Evolutionary conservation across 2,797 vertebrate genomes (phyloP).

Genomic region (Natrix natrix): DNA sequence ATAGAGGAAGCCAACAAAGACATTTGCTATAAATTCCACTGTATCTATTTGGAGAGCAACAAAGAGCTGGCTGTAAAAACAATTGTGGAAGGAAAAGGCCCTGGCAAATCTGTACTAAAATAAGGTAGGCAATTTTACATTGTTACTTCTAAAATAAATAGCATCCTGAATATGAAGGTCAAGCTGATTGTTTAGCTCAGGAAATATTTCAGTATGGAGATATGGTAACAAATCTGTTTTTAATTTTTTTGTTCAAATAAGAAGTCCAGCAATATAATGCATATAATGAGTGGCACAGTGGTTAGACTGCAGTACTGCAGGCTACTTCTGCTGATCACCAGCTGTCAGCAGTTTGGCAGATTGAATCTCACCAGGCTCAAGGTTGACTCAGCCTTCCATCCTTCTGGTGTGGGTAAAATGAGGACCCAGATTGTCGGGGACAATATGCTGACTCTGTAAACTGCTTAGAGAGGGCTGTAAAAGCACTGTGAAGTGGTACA

Average conservation of each 20-base stretch:
- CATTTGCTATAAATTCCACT: neutral
- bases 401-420: no score
- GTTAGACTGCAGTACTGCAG: no score
- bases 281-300: neutral
- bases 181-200: neutral
- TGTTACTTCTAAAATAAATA: neutral
- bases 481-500: no score
- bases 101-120: slow-evolving; percentile 11
- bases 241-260: neutral
- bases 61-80: slow-evolving; percentile 14
- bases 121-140: neutral
- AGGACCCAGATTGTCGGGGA: no score
- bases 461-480: no score
- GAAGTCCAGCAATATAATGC: neutral
- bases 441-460: no score
- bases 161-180: neutral
- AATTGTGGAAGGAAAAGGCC: slow-evolving; percentile 26
- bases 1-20: slow-evolving; percentile 1
- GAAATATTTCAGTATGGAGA: neutral
- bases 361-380: no score
- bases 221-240: neutral
- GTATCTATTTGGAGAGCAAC: slow-evolving; percentile 7
- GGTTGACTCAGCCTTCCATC: no score
- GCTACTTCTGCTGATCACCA: no score
- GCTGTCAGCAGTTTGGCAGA: no score